Evolutionary conservation across 1,140 invertebrate species (phyloP), one percentile per base, ranked within the genome.

Genomic region (Plutomurus gul): DNA sequence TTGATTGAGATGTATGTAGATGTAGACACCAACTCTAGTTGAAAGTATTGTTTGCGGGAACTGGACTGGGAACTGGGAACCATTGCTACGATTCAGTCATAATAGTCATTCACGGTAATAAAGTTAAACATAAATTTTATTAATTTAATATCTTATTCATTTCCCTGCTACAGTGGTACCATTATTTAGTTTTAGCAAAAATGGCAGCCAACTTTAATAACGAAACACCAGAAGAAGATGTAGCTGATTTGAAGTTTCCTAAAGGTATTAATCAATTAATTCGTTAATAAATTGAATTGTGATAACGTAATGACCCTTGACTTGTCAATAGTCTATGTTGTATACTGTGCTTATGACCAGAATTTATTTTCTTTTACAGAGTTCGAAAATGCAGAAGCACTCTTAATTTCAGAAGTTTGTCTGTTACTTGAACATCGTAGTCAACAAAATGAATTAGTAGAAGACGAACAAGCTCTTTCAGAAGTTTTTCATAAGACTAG

Each of bases 401-500:
- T 99, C 37, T 87, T 99, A 75, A 97, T 99, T 86, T 99, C 97
- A 11, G 98, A 99, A 90, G 98, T 99, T 0, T 95, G 97, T 85
- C 96, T 99, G 93, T 88, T 99, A 77, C 87, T 99, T 80, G 96
- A 99, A 85, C 96, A 99, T 88, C 91, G 98, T 70, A 98, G 99
- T 88, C 92, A 94, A 39, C 96, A 99, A 86, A 99, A 98, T 87
- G 97, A 99, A 88, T 96, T 93, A 72, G 95, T 96, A 1, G 98
- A 99, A 86, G 98, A 99, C 83, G 97, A 99, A 86, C 96, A 98
- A 87, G 96, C 98, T 87, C 93, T 99, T 85, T 97, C 96, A 0
- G 97, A 99, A 87, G 96, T 99, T 20, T 99, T 99, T 85, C 94
- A 96, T 90, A 99, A 99, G 87, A 99, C 96, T 0, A 88, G 97